Conservation (phyloP, 2,888 invertebrate species). For the Aphodius granarius region DNA sequence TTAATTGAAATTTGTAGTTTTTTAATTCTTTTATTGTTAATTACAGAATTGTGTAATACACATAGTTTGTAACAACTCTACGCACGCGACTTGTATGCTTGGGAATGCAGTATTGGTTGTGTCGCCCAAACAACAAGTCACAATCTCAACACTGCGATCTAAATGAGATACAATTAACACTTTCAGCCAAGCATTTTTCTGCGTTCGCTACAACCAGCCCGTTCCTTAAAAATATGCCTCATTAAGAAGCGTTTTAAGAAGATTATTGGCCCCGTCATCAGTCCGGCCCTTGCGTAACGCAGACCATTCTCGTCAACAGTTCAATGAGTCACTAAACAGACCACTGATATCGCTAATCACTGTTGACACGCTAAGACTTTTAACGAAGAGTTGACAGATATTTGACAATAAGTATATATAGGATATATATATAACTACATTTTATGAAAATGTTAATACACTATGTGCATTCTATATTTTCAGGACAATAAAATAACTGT, state of each 20-base stretch:
- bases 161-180: conserved; percentile 50
- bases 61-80: conserved; percentile 10
- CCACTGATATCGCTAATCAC: not conserved
- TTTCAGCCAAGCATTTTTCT: conserved; percentile 36
- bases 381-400: not conserved
- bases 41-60: not conserved
- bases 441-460: too few relatives aligned
- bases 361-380: not conserved
- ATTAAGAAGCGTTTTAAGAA: conserved; percentile 28
- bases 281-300: not conserved
- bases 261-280: conserved; percentile 14
- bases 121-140: conserved; percentile 29
- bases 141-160: conserved; percentile 43
- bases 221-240: conserved; percentile 27
- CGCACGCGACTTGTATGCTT: conserved; percentile 41
- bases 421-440: too few relatives aligned
- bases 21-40: not conserved
- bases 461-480: too few relatives aligned
- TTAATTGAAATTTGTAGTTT: too few relatives aligned
- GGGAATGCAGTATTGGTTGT: not conserved
- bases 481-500: too few relatives aligned
- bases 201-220: conserved; percentile 25
- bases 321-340: not conserved
- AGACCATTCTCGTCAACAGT: not conserved
- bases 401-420: too few relatives aligned